Base-by-base conservation (phyloP, 2,888 invertebrate genomes). In the Acanthosepion esculentum region DNA sequence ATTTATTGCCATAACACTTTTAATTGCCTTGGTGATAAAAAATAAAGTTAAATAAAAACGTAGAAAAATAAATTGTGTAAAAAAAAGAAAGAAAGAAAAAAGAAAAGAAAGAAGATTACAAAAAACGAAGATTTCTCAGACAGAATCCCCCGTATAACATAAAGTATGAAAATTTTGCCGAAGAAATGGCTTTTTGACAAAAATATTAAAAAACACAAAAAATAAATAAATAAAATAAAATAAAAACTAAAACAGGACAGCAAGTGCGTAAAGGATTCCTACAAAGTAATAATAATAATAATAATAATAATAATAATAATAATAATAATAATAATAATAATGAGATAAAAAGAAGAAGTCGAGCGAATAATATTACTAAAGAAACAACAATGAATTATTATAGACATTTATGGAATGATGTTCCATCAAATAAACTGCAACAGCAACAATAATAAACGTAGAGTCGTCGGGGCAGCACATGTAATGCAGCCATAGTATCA, bases 311-410 rank as follows among this genome's bases (percentile, higher is more conserved):
- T 64, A 26, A 64, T 64, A 64, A 64, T 64, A 26, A 64, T 64
- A 64, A 64, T 64, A 64, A 64, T 64, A 64, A 64, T 64, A 64
- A 64, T 64, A 64, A 64, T 64, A 64, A 64, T 64, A 64, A 64
- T 64, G 26, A 26, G 23, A 64, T 23, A 64, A 23, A 26, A 64
- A 64, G 6, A 26, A 64, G 26, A 7, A 26, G 29, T 26, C 20
- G 26, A 26, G 26, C 8, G 26, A 41, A 64, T 64, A 64, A 64
- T 64, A 29, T 8, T 64, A 64, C 8, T 26, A 64, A 64, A 26
- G 26, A 64, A 64, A 64, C 23, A 50, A 12, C 10, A 50, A 50
- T 50, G 64, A 23, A 64, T 8, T 64, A 29, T 26, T 26, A 20
- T 29, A 26, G 29, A 23, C 4, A 64, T 50, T 12, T 50, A 50